Evolutionary conservation across 2,113 vertebrate genomes (phyloP), one percentile per base, ranked within the genome.

Genomic region (Nannospalax galili): DNA sequence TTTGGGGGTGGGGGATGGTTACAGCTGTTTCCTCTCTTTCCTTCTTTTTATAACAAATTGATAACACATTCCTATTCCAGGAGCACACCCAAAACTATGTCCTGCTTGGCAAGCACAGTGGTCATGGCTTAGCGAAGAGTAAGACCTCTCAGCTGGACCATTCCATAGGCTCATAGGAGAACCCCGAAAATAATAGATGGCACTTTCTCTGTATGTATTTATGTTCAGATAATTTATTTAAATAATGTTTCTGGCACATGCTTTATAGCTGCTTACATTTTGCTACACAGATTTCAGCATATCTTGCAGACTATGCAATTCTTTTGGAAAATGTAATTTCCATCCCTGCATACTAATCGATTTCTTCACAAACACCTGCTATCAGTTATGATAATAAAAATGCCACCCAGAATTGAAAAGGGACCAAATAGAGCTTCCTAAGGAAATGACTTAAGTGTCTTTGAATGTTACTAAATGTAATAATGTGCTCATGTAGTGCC

Each of bases 371-470:
- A 99, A 98, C 98, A 99, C 98, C 98, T 99, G 98, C 98, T 98
- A 98, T 99, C 98, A 98, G 98, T 98, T 98, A 98, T 98, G 98
- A 98, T 98, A 98, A 98, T 99, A 99, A 98, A 99, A 98, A 98
- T 98, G 98, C 98, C 98, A 98, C 98, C 98, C 97, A 98, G 98
- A 98, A 98, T 98, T 98, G 98, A 98, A 98, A 98, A 97, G 97
- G 98, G 98, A 97, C 98, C 98, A 98, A 98, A 98, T 98, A 97
- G 98, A 98, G 98, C 98, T 98, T 98, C 98, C 98, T 96, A 98
- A 98, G 98, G 98, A 99, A 99, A 98, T 98, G 93, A 98, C 98
- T 98, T 98, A 98, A 99, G 98, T 98, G 98, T 98, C 98, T 98
- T 98, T 98, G 98, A 98, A 97, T 98, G 97, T 88, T 92, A 97